Conservation (phyloP, 2,113 vertebrate species). For the Oncorhynchus gorbuscha region DNA sequence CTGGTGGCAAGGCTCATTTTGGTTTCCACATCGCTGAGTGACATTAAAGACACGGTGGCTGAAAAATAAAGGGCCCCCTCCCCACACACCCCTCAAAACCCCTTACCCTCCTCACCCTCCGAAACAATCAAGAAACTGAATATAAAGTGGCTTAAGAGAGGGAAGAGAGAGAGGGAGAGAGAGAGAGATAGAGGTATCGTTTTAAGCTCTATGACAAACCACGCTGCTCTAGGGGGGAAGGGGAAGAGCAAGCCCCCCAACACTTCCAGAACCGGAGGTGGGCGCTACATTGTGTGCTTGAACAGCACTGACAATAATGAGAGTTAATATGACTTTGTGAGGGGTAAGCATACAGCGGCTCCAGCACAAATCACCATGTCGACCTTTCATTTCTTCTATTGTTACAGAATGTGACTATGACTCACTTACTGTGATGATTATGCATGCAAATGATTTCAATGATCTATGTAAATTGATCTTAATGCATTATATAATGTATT, state of each 20-base stretch:
- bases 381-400: too few relatives aligned
- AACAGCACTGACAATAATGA: slow-evolving; percentile 57
- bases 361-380: too few relatives aligned
- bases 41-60: slow-evolving; percentile 67
- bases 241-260: slow-evolving; percentile 22
- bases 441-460: too few relatives aligned
- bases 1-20: slow-evolving; percentile 73
- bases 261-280: too few relatives aligned
- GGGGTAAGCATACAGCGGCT: neutral
- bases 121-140: slow-evolving; percentile 66
- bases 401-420: too few relatives aligned
- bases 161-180: slow-evolving; percentile 26
- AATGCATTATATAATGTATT: too few relatives aligned
- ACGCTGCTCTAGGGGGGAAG: slow-evolving; percentile 8
- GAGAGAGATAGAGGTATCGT: neutral
- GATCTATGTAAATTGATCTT: too few relatives aligned
- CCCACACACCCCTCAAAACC: slow-evolving; percentile 37
- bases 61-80: slow-evolving; percentile 62
- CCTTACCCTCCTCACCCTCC: slow-evolving; percentile 2
- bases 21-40: slow-evolving; percentile 71
- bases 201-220: slow-evolving; percentile 14
- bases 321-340: slow-evolving; percentile 69
- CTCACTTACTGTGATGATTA: too few relatives aligned
- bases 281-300: slow-evolving; percentile 27
- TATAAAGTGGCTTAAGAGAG: slow-evolving; percentile 63